Base-by-base conservation (phyloP, 1,140 invertebrate genomes). In the Aphaenogaster floridana region DNA sequence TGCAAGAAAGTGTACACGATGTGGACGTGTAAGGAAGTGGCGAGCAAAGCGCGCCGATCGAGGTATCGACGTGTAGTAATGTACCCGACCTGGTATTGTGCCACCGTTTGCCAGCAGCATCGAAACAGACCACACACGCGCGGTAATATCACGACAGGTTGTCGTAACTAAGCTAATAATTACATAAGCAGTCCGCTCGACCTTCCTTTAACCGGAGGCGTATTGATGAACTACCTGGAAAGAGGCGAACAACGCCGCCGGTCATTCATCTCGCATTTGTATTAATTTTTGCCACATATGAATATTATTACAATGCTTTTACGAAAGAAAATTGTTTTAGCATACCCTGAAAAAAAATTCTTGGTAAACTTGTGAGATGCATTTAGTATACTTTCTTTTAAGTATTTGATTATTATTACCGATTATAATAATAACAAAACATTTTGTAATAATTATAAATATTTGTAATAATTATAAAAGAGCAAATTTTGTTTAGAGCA, bases 71-170 rank as follows among this genome's bases (percentile, higher is more conserved):
- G 21, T 66, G 74, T 90, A 83, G 48, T 68, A 89, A 88, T 61
- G 64, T 86, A 86, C 4, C 64, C 85, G 85, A 86, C 90, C 87
- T 92, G 87, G 88, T 92, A 93, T 93, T 93, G 91, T 91, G 93
- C 91, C 91, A 93, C 91, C 77, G 81, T 89, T 78, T 69, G 69
- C 63, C 66, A 88, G 36, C 54, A 71, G 69, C 86, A 61, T 78
- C 85, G 17, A 81, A 69, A 80, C 39, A 77, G 92, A 93, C 92
- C 92, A 93, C 92, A 91, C 92, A 91, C 92, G 89, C 89, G 87
- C 84, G 80, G 76, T 86, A 80, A 77, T 86, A 88, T 88, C 79
- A n/a, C 42, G 28, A 34, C 21, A 36, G 28, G 54, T 66, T 88
- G 68, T 71, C 50, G 59, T 45, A 72, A 88, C 52, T 45, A 15